phyloP scores from a whole-genome alignment of 2,888 invertebrate genomes.

The Mesoligia furuncula region DNA sequence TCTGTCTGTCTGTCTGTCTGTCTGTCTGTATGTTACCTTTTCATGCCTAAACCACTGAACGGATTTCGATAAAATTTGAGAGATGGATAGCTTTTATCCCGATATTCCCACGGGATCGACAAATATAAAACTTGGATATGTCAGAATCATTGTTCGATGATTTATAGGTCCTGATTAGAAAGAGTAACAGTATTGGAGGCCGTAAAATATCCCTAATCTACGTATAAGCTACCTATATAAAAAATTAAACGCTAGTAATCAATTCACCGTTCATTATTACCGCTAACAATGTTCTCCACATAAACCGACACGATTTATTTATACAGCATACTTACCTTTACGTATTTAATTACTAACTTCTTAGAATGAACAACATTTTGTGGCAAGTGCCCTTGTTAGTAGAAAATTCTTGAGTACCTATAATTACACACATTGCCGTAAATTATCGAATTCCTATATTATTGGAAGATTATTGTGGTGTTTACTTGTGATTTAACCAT shows the following conservation, averaged over 20 bases:
- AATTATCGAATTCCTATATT: background rate
- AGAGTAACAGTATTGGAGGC: background rate
- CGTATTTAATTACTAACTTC: background rate
- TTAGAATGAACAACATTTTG: background rate
- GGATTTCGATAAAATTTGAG: too few species aligned
- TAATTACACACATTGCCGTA: background rate
- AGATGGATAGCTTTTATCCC: too few species aligned
- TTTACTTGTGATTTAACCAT: constrained; percentile 4
- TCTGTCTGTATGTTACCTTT: too few species aligned
- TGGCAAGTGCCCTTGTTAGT: background rate
- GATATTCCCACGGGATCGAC: too few species aligned
- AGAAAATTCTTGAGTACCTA: background rate
- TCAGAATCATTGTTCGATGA: background rate
- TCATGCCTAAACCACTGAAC: too few species aligned
- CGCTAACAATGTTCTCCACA: background rate
- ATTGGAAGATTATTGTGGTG: background rate
- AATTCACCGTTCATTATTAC: background rate
- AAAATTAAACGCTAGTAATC: background rate
- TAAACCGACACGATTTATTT: background rate
- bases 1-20: too few species aligned
- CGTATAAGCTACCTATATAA: background rate
- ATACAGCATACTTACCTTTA: background rate
- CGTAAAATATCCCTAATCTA: background rate
- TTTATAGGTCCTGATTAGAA: background rate
- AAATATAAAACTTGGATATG: background rate